Evolutionary conservation across 2,797 vertebrate species (phyloP), one percentile per base, ranked within the genome.

Genomic region (Sciaenops ocellatus): DNA sequence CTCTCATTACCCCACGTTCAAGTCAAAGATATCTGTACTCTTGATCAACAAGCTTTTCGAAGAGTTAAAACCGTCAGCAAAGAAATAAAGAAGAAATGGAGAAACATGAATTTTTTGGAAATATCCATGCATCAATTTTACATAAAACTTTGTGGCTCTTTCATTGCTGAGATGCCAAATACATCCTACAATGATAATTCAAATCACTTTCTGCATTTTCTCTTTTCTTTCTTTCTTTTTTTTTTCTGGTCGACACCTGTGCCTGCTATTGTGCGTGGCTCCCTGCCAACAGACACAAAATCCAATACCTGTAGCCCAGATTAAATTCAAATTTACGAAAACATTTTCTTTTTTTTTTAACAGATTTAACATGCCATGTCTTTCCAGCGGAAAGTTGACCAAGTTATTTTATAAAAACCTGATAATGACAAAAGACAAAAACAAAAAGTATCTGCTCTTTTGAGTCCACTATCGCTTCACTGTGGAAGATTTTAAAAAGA

Each of bases 1-100:
- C 95, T 95, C 96, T 98, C 96, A 97, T 98, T 97, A 97, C 94
- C 94, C 93, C 84, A 92, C 94, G 93, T 94, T 96, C 94, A 96
- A 97, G 92, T 93, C 89, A 90, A 85, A 87, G 87, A 86, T 93
- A 93, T 96, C 94, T 92, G 92, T 92, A 87, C 87, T 81, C 94
- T 93, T 95, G 91, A 96, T 96, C 95, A 95, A 94, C 94, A 89
- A 90, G 93, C 87, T 87, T 94, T 93, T 91, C 93, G 84, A 92
- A 79, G 79, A 67, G 73, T 83, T 80, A 11, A 72, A 81, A 62
- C 38, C 55, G 74, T 46, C 42, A 44, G 54, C 26, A 44, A 2
- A 16, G 6, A 47, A 13, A 17, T 6, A 1, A 17, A 17, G 11
- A 44, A 66, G 22, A 55, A 59, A 42, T 7, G 28, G 28, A 41